Percentiles rank a stretch among this genome's conserved stretches.
Evolutionary conservation across 1,140 invertebrate genomes (phyloP).

Genomic region (Zaprionus camerounensis): DNA sequence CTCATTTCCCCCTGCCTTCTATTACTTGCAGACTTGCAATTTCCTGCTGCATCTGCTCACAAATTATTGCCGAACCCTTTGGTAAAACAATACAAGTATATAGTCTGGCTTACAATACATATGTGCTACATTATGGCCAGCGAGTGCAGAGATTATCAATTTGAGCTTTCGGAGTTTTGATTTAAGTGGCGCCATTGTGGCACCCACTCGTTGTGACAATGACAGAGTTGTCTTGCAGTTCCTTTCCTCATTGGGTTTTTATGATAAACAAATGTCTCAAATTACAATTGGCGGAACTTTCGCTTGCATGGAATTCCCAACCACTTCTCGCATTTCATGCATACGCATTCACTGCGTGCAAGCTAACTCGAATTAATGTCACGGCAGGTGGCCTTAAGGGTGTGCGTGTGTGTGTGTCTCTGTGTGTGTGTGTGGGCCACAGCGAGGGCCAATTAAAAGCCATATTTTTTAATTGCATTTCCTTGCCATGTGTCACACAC

Average conservation of each 20-base stretch:
- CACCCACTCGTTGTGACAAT: slow-evolving; percentile 51
- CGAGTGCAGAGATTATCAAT: background rate
- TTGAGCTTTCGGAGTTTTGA: slow-evolving; percentile 51
- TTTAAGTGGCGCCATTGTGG: slow-evolving; percentile 62
- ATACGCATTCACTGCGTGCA: slow-evolving; percentile 27
- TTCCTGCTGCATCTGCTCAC: slow-evolving; percentile 53
- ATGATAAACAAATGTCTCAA: slow-evolving; percentile 67
- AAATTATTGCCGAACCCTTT: slow-evolving; percentile 41
- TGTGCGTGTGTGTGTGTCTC: background rate
- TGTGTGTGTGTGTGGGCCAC: background rate
- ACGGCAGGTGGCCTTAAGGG: slow-evolving; percentile 65
- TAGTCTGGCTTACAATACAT: background rate
- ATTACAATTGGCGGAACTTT: slow-evolving; percentile 63
- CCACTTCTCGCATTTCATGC: slow-evolving; percentile 42
- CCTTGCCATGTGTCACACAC: slow-evolving; percentile 54
- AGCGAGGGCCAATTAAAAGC: slow-evolving; percentile 65
- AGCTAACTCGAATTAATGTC: slow-evolving; percentile 74
- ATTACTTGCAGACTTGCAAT: slow-evolving; percentile 18
- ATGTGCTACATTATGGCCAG: background rate
- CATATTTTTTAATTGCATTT: slow-evolving; percentile 79
- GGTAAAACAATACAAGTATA: slow-evolving; percentile 32
- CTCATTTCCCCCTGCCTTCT: background rate
- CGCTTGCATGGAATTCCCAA: slow-evolving; percentile 35
- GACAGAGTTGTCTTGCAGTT: slow-evolving; percentile 49
- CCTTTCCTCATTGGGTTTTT: slow-evolving; percentile 10